These are phyloP conservation scores for Melopsittacus undulatus DNA, from an alignment of 2,797 vertebrate species.

Conservation along the genomic window DNA sequence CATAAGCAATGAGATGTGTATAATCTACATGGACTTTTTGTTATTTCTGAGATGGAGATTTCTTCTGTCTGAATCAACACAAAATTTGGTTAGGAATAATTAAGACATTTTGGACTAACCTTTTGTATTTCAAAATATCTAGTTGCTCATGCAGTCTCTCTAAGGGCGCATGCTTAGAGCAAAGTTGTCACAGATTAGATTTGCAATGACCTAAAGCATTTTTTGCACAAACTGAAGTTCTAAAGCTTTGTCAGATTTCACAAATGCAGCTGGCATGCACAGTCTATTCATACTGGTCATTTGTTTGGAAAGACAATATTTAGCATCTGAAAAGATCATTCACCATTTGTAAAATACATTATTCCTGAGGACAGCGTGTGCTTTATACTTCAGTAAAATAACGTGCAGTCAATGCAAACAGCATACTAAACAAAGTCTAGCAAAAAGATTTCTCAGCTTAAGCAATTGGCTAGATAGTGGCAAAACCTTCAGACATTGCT, in stretches of 20 bases:
- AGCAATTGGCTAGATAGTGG: conserved; percentile 39
- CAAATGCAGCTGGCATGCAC: conserved; percentile 72
- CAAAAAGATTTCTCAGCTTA: conserved; percentile 66
- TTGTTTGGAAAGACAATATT: conserved; percentile 66
- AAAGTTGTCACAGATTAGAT: conserved; percentile 39
- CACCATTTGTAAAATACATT: conserved; percentile 74
- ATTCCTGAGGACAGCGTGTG: conserved; percentile 79
- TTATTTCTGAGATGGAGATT: conserved; percentile 60
- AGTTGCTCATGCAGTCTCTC: conserved; percentile 70
- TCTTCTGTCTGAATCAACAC: conserved; percentile 47
- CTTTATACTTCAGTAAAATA: conserved; percentile 64
- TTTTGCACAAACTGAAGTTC: conserved; percentile 52
- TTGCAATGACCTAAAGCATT: conserved; percentile 32
- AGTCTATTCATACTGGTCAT: conserved; percentile 36
- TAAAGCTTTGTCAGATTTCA: conserved; percentile 49
- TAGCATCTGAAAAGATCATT: conserved; percentile 75
- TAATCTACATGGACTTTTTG: conserved; percentile 8
- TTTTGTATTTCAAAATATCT: conserved; percentile 46
- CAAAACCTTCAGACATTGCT: background rate
- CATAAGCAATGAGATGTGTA: conserved; percentile 34
- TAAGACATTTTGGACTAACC: conserved; percentile 54
- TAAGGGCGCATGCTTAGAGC: conserved; percentile 61
- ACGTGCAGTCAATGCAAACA: conserved; percentile 68
- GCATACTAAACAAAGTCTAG: conserved; percentile 43
- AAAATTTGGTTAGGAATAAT: conserved; percentile 46